A percentile compares a stretch with the other conserved stretches of the same genome.
Conservation (phyloP, 2,113 vertebrate species). For the Festucalex cinctus region DNA sequence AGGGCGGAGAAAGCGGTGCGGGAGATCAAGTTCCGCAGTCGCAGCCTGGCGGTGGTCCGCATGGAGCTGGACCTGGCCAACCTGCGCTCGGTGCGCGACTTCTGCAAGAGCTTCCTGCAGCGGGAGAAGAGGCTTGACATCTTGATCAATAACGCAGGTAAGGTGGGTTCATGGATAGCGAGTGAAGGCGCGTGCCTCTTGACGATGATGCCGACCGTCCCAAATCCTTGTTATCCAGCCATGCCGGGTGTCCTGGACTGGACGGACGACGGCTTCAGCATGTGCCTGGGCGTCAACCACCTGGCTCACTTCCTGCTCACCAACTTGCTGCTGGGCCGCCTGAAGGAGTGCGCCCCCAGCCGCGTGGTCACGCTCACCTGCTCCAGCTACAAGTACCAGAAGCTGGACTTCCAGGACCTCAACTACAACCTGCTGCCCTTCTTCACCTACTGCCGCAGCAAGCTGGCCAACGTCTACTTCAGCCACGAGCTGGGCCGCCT, state of each 20-base stretch:
- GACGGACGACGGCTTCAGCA: conserved; percentile 77
- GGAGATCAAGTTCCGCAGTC: conserved; percentile 72
- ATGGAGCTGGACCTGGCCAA: conserved; percentile 76
- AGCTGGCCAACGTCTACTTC: conserved; percentile 80
- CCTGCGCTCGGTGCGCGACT: conserved; percentile 68
- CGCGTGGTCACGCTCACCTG: conserved; percentile 76
- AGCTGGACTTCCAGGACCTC: conserved; percentile 76
- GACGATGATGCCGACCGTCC: neutral
- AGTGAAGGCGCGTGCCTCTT: too few species aligned
- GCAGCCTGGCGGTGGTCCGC: conserved; percentile 64
- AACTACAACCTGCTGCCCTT: conserved; percentile 79
- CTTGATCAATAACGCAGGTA: conserved; percentile 78
- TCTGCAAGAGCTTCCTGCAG: conserved; percentile 70
- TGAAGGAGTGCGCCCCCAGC: conserved; percentile 74
- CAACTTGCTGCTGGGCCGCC: conserved; percentile 69
- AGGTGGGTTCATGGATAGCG: conserved; percentile 45
- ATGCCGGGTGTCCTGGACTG: conserved; percentile 76
- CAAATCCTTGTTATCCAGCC: conserved; percentile 42
- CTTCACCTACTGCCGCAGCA: conserved; percentile 80
- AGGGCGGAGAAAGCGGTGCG: conserved; percentile 66
- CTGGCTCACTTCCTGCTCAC: conserved; percentile 79
- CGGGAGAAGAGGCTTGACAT: conserved; percentile 75
- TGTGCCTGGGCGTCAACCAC: conserved; percentile 80
- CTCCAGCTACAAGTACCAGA: conserved; percentile 76
- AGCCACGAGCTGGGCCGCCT: conserved; percentile 73